Base-by-base conservation (phyloP, 1,140 invertebrate genomes). In the Ephestia elutella region DNA sequence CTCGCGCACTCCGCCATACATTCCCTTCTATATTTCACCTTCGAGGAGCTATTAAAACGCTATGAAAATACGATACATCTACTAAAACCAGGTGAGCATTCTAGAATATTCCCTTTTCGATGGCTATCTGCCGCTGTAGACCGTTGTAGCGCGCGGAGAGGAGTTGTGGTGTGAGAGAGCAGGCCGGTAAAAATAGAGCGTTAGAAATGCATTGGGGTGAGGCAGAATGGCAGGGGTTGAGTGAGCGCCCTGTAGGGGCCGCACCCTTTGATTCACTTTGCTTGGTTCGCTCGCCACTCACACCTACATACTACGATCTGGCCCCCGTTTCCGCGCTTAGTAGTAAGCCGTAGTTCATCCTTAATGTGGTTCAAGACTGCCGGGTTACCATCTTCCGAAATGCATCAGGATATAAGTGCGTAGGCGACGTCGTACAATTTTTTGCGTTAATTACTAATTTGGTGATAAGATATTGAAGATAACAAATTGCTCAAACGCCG, bases 161-260 rank as follows among this genome's bases (percentile, higher is more conserved):
- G 57, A 35, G 49, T 67, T 75, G 84, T 85, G 84, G 84, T 82
- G 82, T 87, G 84, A 59, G 84, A 82, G 68, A 57, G 72, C 71
- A 72, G 76, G 71, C 73, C 78, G 78, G 75, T 82, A 87, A 87
- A 87, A 87, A 87, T 87, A 87, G 72, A 85, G 77, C 71, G 81
- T 60, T 78, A 80, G 74, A 79, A 84, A 79, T 71, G 70, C 54
- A 74, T 62, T 84, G 84, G 84, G 84, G 84, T 87, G 82, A 85
- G 84, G 84, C 78, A 82, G 73, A 81, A 79, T 80, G 82, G 75
- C 82, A 77, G 82, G 84, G 84, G 83, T 81, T 78, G 75, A 79
- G 78, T 72, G 69, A 76, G 69, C 76, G 78, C 79, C 77, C 78
- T 71, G 60, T 62, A 54, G 64, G 73, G 76, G 74, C 70, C 68